phyloP scores from a whole-genome alignment of 2,113 vertebrate species.

The Crotalus horridus region DNA sequence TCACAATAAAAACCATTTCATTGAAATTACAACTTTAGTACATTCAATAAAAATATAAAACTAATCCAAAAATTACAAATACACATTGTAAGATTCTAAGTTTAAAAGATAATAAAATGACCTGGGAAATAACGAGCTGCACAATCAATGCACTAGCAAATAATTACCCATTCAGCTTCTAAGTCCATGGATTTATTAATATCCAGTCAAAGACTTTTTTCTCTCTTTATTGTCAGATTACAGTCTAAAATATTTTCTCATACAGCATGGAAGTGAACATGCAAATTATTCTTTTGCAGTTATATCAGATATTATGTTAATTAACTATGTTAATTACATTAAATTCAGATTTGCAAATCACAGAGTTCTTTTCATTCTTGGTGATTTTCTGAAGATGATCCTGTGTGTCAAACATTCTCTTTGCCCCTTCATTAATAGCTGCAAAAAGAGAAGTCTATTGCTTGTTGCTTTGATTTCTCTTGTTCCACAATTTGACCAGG shows the following conservation, averaged over 20 bases:
- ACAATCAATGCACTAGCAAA: not conserved
- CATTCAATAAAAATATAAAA: not conserved
- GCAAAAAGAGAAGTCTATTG: conserved; percentile 35
- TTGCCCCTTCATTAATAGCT: conserved; percentile 37
- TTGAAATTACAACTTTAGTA: not conserved
- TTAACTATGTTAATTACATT: not conserved
- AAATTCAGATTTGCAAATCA: not conserved
- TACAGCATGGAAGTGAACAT: conserved; percentile 40
- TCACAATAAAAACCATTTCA: not conserved
- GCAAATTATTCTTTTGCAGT: conserved; percentile 38
- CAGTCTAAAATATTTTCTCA: conserved; percentile 27
- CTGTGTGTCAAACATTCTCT: not conserved
- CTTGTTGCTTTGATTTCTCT: conserved; percentile 25
- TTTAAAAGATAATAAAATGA: not conserved
- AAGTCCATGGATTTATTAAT: not conserved
- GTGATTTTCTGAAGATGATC: not conserved
- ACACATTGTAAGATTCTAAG: not conserved
- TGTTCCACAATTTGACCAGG: conserved; percentile 40
- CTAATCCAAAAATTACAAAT: not conserved
- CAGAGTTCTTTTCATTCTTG: not conserved
- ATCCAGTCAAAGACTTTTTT: not conserved
- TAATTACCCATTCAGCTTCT: not conserved
- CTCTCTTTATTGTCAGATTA: not conserved
- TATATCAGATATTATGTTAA: not conserved
- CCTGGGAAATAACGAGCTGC: not conserved